A percentile compares a stretch with the other conserved stretches of the same genome.
phyloP scores from a whole-genome alignment of 2,113 vertebrate genomes.

The Mastomys natalensis region DNA sequence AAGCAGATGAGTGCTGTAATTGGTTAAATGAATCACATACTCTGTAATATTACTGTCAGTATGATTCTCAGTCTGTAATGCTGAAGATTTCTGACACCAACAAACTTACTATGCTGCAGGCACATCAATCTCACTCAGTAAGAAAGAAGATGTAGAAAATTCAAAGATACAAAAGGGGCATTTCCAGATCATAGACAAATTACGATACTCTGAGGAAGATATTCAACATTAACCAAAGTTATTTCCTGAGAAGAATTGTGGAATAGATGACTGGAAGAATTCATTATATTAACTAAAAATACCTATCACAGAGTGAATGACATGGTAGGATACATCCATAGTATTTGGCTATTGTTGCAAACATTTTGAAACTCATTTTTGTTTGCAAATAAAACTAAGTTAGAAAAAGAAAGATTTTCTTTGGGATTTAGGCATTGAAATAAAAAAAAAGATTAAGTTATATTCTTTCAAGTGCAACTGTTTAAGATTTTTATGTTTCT shows the following conservation, averaged over 20 bases:
- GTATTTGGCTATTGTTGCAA: background rate
- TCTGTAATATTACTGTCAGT: slow-evolving; percentile 47
- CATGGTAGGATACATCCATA: background rate
- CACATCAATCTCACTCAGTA: background rate
- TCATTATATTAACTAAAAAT: background rate
- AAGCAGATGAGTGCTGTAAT: background rate
- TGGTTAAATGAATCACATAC: slow-evolving; percentile 15
- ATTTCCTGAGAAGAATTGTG: background rate
- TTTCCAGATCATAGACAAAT: background rate
- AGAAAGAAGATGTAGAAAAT: background rate
- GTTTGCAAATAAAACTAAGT: background rate
- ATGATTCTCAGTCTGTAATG: background rate
- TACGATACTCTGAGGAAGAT: background rate
- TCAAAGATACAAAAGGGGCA: slow-evolving; percentile 13
- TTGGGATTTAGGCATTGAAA: background rate
- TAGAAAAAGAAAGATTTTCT: background rate
- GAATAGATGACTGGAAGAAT: background rate
- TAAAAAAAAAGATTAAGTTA: background rate
- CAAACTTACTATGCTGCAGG: background rate
- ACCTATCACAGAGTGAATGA: background rate
- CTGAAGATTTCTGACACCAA: slow-evolving; percentile 23
- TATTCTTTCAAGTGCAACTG: background rate
- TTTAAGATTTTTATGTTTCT: background rate
- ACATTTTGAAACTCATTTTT: background rate
- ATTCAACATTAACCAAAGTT: slow-evolving; percentile 15